A percentile compares a stretch with the other conserved stretches of the same genome.
Conservation (phyloP, 1,140 invertebrate genomes). For the Streblospio benedicti region DNA sequence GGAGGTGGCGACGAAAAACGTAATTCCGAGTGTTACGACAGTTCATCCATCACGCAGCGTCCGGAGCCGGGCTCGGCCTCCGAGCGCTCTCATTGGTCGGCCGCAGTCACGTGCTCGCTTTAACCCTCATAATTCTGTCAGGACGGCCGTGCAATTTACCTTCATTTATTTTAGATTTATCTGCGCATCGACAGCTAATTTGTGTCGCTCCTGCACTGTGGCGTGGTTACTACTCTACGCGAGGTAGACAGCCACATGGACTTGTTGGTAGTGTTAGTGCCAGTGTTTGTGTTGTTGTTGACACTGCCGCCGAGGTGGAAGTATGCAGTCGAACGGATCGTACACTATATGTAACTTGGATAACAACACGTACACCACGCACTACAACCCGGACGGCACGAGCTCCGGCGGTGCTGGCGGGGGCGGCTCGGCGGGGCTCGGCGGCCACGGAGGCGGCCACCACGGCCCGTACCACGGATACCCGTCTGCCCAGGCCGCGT, state of each 20-base stretch:
- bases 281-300: too few species aligned
- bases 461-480: slow-evolving; percentile 25
- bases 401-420: neutral
- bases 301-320: slow-evolving; percentile 12
- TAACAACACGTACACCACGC: slow-evolving; percentile 15
- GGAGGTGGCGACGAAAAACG: too few species aligned
- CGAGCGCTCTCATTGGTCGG: slow-evolving; percentile 13
- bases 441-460: slow-evolving; percentile 30
- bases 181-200: slow-evolving; percentile 14
- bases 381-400: neutral
- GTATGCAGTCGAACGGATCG: slow-evolving; percentile 15
- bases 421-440: neutral
- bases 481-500: too few species aligned
- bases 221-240: too few species aligned
- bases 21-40: too few species aligned
- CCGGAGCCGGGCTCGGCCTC: neutral
- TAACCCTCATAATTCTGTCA: slow-evolving; percentile 18
- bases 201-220: too few species aligned
- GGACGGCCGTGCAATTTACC: slow-evolving; percentile 5
- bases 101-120: slow-evolving; percentile 13
- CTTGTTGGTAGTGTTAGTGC: too few species aligned
- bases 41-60: neutral
- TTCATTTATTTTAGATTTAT: slow-evolving; percentile 17
- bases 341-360: slow-evolving; percentile 20
- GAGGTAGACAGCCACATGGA: too few species aligned